Base-by-base conservation (phyloP, 2,113 vertebrate species). In the Antechinus stuartii region DNA sequence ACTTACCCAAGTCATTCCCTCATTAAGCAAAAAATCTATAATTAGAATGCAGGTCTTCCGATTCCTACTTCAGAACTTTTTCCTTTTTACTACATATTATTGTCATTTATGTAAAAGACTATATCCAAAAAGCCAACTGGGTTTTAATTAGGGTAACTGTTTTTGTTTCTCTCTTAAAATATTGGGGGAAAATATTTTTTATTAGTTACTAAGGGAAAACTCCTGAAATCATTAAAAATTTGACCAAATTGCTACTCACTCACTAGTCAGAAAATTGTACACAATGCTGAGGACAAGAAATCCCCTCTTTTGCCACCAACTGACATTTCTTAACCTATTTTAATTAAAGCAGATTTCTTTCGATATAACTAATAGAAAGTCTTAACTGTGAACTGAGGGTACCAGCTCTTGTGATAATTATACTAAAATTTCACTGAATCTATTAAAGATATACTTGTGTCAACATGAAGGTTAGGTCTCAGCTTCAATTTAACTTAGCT, bases 111-210 rank as follows among this genome's bases (percentile, higher is more conserved):
- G 3, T 0, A 6, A 91, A 24, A 91, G 16, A 25, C 30, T 91
- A 55, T n/a, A 76, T 12, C 55, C 0, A 35, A n/a, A 30, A n/a
- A 35, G 8, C 10, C 26, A 90, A 92, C n/a, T 24, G 9, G 12
- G 22, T 16, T 54, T 22, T 42, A 91, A 89, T 90, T 89, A 84
- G 16, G 42, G 19, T 84, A 22, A 5, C 16, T 42, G 35, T 35
- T 84, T 84, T 84, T 94, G 16, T 16, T 54, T 84, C 53, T 23
- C 47, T 92, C 46, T 94, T 92, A 93, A 95, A 68, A 95, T 47
- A 92, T 22, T 90, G 35, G 68, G 68, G 16, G 2, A 42, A 84
- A 42, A 42, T 16, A 19, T 68, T 9, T 42, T 76, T 8, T 42
- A 91, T 96, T 53, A 91, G 14, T 55, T 23, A 61, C 90, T 16